These are phyloP conservation scores for Sclerodermus sp. DNA, from an alignment of 2,888 invertebrate species.

Conservation along the genomic window DNA sequence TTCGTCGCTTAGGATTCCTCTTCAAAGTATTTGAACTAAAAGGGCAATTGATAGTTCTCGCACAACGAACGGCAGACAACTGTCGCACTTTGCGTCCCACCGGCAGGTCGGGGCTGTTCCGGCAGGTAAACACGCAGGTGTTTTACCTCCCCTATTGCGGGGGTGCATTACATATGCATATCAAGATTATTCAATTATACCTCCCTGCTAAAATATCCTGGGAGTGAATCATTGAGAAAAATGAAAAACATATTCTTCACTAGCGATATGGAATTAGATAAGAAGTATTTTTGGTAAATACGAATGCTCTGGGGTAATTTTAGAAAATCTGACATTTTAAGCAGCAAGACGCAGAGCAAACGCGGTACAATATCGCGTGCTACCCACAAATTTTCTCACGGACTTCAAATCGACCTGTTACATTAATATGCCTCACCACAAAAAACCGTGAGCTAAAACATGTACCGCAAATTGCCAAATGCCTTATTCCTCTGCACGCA, in stretches of 20 bases:
- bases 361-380: slow-evolving; percentile 31
- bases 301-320: too few relatives aligned
- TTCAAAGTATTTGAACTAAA: too few relatives aligned
- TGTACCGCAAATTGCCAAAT: neutral
- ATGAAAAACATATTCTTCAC: too few relatives aligned
- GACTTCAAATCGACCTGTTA: slow-evolving; percentile 22
- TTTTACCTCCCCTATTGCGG: slow-evolving; percentile 31
- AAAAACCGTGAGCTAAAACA: slow-evolving; percentile 1
- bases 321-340: too few relatives aligned
- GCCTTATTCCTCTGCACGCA: too few relatives aligned
- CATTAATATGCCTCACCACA: slow-evolving; percentile 7
- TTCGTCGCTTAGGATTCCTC: too few relatives aligned
- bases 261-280: too few relatives aligned
- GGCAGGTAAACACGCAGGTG: slow-evolving; percentile 44
- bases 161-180: slow-evolving; percentile 15
- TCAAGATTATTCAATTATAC: slow-evolving; percentile 5
- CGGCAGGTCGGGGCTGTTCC: slow-evolving; percentile 31
- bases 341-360: neutral
- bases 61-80: slow-evolving; percentile 31
- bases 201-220: neutral
- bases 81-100: slow-evolving; percentile 43
- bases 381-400: slow-evolving; percentile 26
- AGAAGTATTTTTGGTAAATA: too few relatives aligned
- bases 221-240: too few relatives aligned
- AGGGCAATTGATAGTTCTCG: slow-evolving; percentile 19